Evolutionary conservation across 2,888 invertebrate species (phyloP), one percentile per base, ranked within the genome.

Genomic region (Crematogaster levior): DNA sequence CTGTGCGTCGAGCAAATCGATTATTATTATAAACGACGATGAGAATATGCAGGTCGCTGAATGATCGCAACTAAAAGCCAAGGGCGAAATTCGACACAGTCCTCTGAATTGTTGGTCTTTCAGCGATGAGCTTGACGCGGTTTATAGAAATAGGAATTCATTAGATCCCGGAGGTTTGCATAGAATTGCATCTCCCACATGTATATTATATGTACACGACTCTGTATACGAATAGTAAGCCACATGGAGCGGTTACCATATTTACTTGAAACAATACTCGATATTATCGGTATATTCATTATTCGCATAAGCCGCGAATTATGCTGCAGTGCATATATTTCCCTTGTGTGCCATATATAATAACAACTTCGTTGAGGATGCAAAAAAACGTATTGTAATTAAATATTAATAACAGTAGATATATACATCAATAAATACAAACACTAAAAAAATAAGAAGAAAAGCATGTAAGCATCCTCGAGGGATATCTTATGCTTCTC

Each of bases 111-210:
- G 15, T 10, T 10, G 21, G 40, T 66, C 53, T 66, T 75, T 56
- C 30, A 18, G 40, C 34, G 27, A 1, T 18, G 48, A 15, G 53
- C 43, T 21, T 24, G 34, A 43, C 18, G n/a, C 9, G 18, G 51
- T 63, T 84, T 87, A 85, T 82, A 75, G 75, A 68, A 85, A 89
- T 86, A 85, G 86, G 81, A 84, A 86, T 86, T 85, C 85, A 89
- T 89, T 89, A 87, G 51, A 12, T 43, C 6, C 48, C n/a, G 63
- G 30, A 70, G 70, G 48, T 51, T 9, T 24, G 9, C n/a, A 74
- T 21, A 24, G 65, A 85, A 83, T 84, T 81, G 60, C 81, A 81
- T 87, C 85, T 87, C 0, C 58, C 72, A 73, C 27, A 34, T 37
- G 15, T 72, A 48, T 46, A 65, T 74, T 2, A 15, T 5, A 27